Percentiles rank a stretch among this genome's conserved stretches.
phyloP scores from a whole-genome alignment of 2,888 invertebrate genomes.

The Biston stratarius region DNA sequence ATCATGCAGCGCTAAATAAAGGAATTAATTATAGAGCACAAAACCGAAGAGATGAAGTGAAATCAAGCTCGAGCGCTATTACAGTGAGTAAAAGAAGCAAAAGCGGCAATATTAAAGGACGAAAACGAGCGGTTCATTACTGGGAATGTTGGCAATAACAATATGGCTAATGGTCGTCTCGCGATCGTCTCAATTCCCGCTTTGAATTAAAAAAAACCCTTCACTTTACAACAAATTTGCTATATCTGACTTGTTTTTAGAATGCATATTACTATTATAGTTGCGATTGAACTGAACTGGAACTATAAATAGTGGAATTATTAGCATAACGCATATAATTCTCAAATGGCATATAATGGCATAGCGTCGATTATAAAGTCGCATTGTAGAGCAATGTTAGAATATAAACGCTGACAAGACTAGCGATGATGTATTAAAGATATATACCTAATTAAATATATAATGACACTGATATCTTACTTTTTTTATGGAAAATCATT shows the following conservation, averaged over 20 bases:
- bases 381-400: constrained; percentile 59
- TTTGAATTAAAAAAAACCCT: constrained; percentile 69
- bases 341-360: constrained; percentile 51
- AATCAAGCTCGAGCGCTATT: constrained; percentile 73
- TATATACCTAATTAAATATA: no score
- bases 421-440: no score
- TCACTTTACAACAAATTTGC: constrained; percentile 64
- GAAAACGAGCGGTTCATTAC: constrained; percentile 85
- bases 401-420: constrained; percentile 32
- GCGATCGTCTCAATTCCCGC: constrained; percentile 76
- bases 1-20: constrained; percentile 60
- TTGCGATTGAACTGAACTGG: constrained; percentile 44
- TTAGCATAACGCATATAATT: constrained; percentile 37
- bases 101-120: constrained; percentile 80
- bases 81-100: constrained; percentile 72
- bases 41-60: constrained; percentile 71
- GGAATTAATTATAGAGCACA: constrained; percentile 73
- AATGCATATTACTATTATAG: constrained; percentile 32
- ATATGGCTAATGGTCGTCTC: constrained; percentile 80
- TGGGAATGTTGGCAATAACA: constrained; percentile 82
- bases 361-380: constrained; percentile 57
- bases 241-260: constrained; percentile 35
- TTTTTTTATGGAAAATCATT: no score
- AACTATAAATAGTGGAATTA: constrained; percentile 50
- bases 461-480: no score